Evolutionary conservation across 1,140 invertebrate species (phyloP).

Genomic region (Drosophila varians): DNA sequence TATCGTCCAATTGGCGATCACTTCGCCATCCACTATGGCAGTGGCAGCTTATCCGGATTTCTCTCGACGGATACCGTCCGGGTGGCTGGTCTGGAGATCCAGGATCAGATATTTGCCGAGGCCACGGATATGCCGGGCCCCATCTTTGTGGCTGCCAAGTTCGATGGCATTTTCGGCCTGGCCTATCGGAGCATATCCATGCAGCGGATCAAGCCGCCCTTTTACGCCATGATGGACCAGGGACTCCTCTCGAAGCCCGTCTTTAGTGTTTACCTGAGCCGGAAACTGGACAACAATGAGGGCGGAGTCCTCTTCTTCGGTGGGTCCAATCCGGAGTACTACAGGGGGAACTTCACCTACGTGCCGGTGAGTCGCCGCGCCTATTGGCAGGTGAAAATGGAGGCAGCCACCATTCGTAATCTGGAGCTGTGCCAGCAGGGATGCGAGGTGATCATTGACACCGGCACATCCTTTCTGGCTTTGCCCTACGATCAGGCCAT

Average conservation of each 20-base stretch:
- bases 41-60: conserved; percentile 97
- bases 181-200: conserved; percentile 94
- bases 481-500: conserved; percentile 85
- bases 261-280: conserved; percentile 95
- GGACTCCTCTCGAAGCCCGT: conserved; percentile 89
- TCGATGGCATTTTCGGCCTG: conserved; percentile 98
- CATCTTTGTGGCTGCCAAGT: conserved; percentile 96
- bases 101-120: conserved; percentile 97
- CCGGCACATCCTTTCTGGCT: conserved; percentile 90
- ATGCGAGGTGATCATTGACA: conserved; percentile 90
- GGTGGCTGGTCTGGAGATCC: conserved; percentile 87
- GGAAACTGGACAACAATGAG: conserved; percentile 84
- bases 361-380: conserved; percentile 60
- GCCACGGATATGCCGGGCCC: conserved; percentile 95
- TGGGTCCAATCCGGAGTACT: conserved; percentile 62
- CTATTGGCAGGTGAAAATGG: conserved; percentile 82
- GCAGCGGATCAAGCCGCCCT: conserved; percentile 95
- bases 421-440: conserved; percentile 83
- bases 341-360: conserved; percentile 74
- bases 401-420: conserved; percentile 44
- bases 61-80: conserved; percentile 94
- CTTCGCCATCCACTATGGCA: conserved; percentile 97
- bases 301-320: conserved; percentile 75
- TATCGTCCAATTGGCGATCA: conserved; percentile 94
- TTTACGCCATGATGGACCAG: conserved; percentile 97